Percentiles rank a stretch among this genome's conserved stretches.
Evolutionary conservation across 1,140 invertebrate genomes (phyloP).

Genomic region (Lucilia sericata): DNA sequence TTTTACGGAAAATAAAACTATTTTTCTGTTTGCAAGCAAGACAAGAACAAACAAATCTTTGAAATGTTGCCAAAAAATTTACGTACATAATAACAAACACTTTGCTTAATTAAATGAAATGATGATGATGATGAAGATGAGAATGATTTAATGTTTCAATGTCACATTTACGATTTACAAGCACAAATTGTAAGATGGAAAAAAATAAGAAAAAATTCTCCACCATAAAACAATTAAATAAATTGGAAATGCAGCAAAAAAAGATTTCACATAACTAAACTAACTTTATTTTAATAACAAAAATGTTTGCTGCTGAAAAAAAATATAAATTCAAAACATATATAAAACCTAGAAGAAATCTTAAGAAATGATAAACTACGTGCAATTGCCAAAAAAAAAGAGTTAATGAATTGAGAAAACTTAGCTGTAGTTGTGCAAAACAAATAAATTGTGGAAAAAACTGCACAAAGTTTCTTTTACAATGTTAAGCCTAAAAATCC

Average conservation of each 20-base stretch:
- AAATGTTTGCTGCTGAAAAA: background rate
- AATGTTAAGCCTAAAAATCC: background rate
- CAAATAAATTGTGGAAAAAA: background rate
- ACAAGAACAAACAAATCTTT: too few relatives aligned
- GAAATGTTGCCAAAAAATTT: too few relatives aligned
- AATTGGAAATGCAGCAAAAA: background rate
- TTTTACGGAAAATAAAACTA: too few relatives aligned
- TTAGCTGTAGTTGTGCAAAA: background rate
- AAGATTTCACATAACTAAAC: background rate
- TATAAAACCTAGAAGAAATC: background rate
- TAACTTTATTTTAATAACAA: background rate
- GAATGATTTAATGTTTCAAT: too few relatives aligned
- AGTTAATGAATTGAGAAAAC: background rate
- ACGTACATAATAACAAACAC: too few relatives aligned
- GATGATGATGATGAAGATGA: too few relatives aligned
- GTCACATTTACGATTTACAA: too few relatives aligned
- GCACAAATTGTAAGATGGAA: too few relatives aligned
- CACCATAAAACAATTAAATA: background rate
- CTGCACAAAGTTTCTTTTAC: too few relatives aligned
- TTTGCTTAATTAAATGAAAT: too few relatives aligned
- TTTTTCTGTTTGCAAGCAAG: too few relatives aligned
- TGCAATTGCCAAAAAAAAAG: background rate
- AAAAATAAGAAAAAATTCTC: too few relatives aligned
- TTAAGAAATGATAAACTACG: background rate
- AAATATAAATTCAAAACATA: background rate